Percentiles rank a stretch among this genome's conserved stretches.
phyloP scores from a whole-genome alignment of 1,140 invertebrate species.

The Glossosoma conforme region DNA sequence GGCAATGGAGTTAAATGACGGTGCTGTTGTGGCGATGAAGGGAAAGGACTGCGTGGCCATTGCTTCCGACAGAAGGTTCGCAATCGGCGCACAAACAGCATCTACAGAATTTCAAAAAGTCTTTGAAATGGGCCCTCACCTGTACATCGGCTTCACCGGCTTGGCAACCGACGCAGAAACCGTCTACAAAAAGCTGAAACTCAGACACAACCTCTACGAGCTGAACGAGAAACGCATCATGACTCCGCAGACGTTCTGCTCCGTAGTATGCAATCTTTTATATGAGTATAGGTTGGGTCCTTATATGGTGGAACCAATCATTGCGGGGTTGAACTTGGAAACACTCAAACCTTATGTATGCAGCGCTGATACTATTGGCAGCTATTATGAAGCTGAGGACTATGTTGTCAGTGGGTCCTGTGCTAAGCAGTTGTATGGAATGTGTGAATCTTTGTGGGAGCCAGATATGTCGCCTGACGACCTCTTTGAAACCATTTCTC shows the following conservation, averaged over 20 bases:
- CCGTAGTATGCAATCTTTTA: slow-evolving; percentile 91
- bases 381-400: slow-evolving; percentile 81
- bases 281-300: slow-evolving; percentile 97
- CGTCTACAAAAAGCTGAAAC: slow-evolving; percentile 84
- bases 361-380: slow-evolving; percentile 91
- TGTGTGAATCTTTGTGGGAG: slow-evolving; percentile 95
- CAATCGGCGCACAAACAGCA: slow-evolving; percentile 85
- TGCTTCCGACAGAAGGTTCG: slow-evolving; percentile 90
- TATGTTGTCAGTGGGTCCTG: slow-evolving; percentile 96
- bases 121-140: slow-evolving; percentile 85
- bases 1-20: slow-evolving; percentile 93
- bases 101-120: slow-evolving; percentile 87
- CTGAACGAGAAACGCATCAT: slow-evolving; percentile 88
- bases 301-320: slow-evolving; percentile 94
- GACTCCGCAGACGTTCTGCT: slow-evolving; percentile 85
- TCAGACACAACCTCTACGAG: slow-evolving; percentile 91
- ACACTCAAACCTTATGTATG: slow-evolving; percentile 88
- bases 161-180: slow-evolving; percentile 96
- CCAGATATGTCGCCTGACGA: slow-evolving; percentile 88
- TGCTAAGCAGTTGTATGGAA: slow-evolving; percentile 90
- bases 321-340: slow-evolving; percentile 88
- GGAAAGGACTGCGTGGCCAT: slow-evolving; percentile 98
- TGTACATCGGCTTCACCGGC: slow-evolving; percentile 90
- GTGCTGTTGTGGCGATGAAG: slow-evolving; percentile 96
- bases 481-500: slow-evolving; percentile 93